Base-by-base conservation (phyloP, 2,797 vertebrate species). In the Cirrhinus mrigala region DNA sequence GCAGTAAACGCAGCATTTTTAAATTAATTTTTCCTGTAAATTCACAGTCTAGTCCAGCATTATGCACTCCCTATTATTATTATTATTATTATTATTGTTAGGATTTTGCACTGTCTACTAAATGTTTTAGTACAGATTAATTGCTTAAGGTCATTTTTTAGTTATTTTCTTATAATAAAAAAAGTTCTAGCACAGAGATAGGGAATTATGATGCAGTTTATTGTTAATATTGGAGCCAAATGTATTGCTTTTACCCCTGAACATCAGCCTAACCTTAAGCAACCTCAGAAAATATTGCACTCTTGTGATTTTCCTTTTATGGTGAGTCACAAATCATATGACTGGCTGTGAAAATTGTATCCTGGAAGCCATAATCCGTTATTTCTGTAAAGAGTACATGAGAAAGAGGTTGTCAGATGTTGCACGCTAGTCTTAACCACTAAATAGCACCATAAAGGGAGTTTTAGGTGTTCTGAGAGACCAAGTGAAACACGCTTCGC, bases 261-360 rank as follows among this genome's bases (percentile, higher is more conserved):
- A 52, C 1, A 7, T 44, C 33, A 60, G 14, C 33, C 75, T 56
- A 37, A 24, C 75, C 54, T 29, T 48, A 64, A 16, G 16, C 58
- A 79, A 48, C 16, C 40, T 64, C 1, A 24, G 27, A 62, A 64
- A 79, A 27, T 15, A 46, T 18, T 11, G n/a, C 33, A 16, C 76
- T 83, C 77, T 78, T 79, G 76, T 79, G 56, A 79, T 46, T 37
- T 18, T 62, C 56, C 8, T 27, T 80, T 80, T 80, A 68, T 80
- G 27, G 18, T n/a, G 16, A 37, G 40, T 68, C 48, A 81, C 62
- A 54, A 71, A 81, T 81, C 50, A 69, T 58, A 44, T 71, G 79
- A 71, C 78, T 44, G 48, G 33, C 79, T 33, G 27, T 79, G 8
- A 50, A 70, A 60, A 60, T 37, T 37, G 8, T 58, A 20, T 48